These are phyloP conservation scores for Erpobdella octoculata DNA, from an alignment of 2,888 invertebrate species.

Conservation along the genomic window DNA sequence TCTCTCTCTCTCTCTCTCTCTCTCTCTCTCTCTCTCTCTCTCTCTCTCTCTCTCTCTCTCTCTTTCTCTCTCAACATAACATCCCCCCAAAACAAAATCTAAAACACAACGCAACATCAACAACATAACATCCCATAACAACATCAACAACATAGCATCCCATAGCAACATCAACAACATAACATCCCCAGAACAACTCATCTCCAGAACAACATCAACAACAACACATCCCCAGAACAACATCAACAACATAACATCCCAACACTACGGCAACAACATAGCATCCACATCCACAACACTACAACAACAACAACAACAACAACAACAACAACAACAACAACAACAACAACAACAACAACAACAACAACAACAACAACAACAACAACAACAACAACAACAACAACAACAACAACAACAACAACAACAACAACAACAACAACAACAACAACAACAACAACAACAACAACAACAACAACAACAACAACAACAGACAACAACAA, in stretches of 20 bases:
- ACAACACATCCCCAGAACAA: neutral
- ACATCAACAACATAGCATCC: neutral
- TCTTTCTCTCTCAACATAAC: too few relatives aligned
- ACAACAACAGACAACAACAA: neutral
- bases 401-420: slow-evolving; percentile 8
- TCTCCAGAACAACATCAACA: neutral
- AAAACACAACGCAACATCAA: too few relatives aligned
- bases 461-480: slow-evolving; percentile 1
- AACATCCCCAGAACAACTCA: neutral
- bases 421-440: slow-evolving; percentile 14
- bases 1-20: too few relatives aligned
- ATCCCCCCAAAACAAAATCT: too few relatives aligned
- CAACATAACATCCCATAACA: neutral
- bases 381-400: slow-evolving; percentile 13
- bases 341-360: slow-evolving; percentile 7
- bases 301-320: neutral
- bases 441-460: neutral
- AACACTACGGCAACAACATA: neutral
- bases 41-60: too few relatives aligned
- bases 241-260: neutral
- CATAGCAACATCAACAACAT: neutral
- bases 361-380: slow-evolving; percentile 16
- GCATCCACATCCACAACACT: neutral
- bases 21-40: too few relatives aligned
- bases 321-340: slow-evolving; percentile 7